Evolutionary conservation across 1,140 invertebrate species (phyloP).

Genomic region (Apis dorsata): DNA sequence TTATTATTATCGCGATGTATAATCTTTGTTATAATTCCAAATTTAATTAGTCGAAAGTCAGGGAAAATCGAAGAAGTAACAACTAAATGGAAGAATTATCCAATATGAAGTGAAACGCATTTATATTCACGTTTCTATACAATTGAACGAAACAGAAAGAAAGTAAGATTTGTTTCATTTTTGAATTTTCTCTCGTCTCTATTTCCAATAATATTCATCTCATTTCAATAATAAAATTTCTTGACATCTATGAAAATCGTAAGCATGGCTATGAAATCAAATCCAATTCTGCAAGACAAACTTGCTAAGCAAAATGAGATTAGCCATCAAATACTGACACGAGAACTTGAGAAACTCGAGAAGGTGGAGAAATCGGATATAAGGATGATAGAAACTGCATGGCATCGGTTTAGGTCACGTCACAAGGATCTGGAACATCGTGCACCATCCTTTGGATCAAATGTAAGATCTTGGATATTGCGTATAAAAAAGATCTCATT

Average conservation of each 20-base stretch:
- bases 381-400: slow-evolving; percentile 52
- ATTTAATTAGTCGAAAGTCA: not conserved
- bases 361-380: slow-evolving; percentile 49
- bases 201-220: not conserved
- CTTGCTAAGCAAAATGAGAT: slow-evolving; percentile 53
- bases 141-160: not conserved
- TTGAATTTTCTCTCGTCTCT: not conserved
- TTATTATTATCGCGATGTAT: not conserved
- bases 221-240: slow-evolving; percentile 1
- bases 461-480: slow-evolving; percentile 34
- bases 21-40: not conserved
- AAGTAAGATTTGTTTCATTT: not conserved
- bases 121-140: not conserved
- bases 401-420: slow-evolving; percentile 52
- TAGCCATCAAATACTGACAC: slow-evolving; percentile 40
- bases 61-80: not conserved
- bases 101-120: slow-evolving; percentile 8
- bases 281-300: slow-evolving; percentile 36
- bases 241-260: not conserved
- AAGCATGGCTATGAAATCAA: slow-evolving; percentile 40
- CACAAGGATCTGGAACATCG: slow-evolving; percentile 40
- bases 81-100: not conserved
- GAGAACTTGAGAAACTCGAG: slow-evolving; percentile 51
- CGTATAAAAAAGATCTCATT: not conserved
- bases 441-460: slow-evolving; percentile 29